Conservation (phyloP, 23 tunicate genomes). For the Trididemnum clinides region DNA sequence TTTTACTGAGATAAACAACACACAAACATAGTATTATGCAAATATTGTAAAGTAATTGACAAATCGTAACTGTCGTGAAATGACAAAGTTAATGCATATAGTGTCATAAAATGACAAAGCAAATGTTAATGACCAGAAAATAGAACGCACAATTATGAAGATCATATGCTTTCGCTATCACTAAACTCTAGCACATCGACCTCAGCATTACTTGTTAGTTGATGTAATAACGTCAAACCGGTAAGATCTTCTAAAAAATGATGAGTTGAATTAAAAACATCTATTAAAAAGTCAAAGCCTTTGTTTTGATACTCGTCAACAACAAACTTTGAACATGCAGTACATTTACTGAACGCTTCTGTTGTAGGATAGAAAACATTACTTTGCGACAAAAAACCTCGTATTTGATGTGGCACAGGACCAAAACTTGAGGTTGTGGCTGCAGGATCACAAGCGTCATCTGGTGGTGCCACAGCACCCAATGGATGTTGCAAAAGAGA, state of each 20-base stretch:
- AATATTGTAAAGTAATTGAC: too few species aligned
- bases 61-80: too few species aligned
- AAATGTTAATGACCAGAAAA: not conserved
- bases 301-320: conserved; percentile 34
- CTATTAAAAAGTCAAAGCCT: conserved; percentile 68
- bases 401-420: conserved; percentile 90
- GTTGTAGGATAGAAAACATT: conserved; percentile 87
- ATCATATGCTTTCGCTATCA: conserved; percentile 67
- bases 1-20: too few species aligned
- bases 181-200: conserved; percentile 74
- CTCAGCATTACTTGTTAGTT: conserved; percentile 68
- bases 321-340: conserved; percentile 87
- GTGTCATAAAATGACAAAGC: not conserved
- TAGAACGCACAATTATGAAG: too few species aligned
- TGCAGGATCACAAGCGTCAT: not conserved
- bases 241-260: conserved; percentile 87
- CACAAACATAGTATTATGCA: too few species aligned
- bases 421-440: conserved; percentile 44
- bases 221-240: conserved; percentile 81
- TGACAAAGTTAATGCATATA: not conserved
- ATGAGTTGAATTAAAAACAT: conserved; percentile 89
- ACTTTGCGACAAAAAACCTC: conserved; percentile 82
- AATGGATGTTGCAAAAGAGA: conserved; percentile 88
- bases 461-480: conserved; percentile 42
- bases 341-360: conserved; percentile 82